phyloP scores from a whole-genome alignment of 2,888 invertebrate species.

The Diabrotica balteata region DNA sequence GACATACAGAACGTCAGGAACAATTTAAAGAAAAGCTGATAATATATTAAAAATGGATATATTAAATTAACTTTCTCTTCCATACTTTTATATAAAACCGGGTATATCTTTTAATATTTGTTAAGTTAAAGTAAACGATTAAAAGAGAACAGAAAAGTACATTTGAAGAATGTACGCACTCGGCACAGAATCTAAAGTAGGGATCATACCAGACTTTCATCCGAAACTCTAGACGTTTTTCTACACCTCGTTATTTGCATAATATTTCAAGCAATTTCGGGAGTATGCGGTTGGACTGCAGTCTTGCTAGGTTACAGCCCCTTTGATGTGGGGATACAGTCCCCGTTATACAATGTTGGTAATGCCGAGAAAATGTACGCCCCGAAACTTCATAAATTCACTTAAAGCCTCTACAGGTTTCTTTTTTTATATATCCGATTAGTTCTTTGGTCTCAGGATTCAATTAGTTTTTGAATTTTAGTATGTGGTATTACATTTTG shows the following conservation, averaged over 20 bases:
- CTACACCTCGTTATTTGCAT: constrained; percentile 39
- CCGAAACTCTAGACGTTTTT: constrained; percentile 36
- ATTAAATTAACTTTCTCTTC: too few species aligned
- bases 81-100: too few species aligned
- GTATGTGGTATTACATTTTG: background rate
- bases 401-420: constrained; percentile 6
- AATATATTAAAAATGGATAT: too few species aligned
- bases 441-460: constrained; percentile 15
- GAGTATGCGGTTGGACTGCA: constrained; percentile 31
- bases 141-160: constrained; percentile 23
- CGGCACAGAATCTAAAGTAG: constrained; percentile 37
- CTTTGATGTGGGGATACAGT: constrained; percentile 6
- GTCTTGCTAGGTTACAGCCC: constrained; percentile 17
- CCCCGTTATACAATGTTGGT: constrained; percentile 23
- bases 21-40: too few species aligned
- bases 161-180: constrained; percentile 26
- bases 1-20: too few species aligned
- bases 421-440: constrained; percentile 26
- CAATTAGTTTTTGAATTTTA: background rate
- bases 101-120: background rate
- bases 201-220: constrained; percentile 34
- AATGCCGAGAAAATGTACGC: constrained; percentile 8
- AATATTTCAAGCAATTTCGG: constrained; percentile 40
- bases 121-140: constrained; percentile 27
- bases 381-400: constrained; percentile 27